These are phyloP conservation scores for Premnoplex brunnescens DNA, from an alignment of 2,797 vertebrate species.

Conservation along the genomic window DNA sequence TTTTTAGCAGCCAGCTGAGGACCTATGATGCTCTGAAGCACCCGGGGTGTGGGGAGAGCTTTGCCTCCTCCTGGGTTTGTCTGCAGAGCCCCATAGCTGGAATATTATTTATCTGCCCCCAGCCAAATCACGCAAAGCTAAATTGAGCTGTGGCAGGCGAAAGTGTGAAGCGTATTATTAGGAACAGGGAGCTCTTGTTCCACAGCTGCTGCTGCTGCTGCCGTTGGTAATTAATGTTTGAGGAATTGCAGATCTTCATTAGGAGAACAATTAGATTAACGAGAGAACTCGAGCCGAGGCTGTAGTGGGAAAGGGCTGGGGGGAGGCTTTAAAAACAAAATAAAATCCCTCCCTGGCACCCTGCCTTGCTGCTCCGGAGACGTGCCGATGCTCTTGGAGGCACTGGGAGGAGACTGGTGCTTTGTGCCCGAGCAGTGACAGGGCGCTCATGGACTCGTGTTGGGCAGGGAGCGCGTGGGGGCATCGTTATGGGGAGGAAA, in stretches of 20 bases:
- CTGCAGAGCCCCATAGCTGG: background rate
- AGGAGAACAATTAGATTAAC: conserved; percentile 67
- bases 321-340: conserved; percentile 23
- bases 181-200: conserved; percentile 67
- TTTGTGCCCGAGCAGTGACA: background rate
- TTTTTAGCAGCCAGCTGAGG: background rate
- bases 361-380: background rate
- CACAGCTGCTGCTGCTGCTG: conserved; percentile 60
- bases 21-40: background rate
- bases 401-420: background rate
- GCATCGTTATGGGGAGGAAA: background rate
- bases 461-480: rapidly evolving
- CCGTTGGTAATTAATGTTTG: conserved; percentile 69
- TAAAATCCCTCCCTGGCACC: conserved; percentile 1
- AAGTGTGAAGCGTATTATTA: conserved; percentile 64
- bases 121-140: conserved; percentile 40
- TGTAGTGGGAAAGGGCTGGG: conserved; percentile 16
- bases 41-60: background rate
- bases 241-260: conserved; percentile 73
- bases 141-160: conserved; percentile 57
- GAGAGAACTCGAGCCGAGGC: conserved; percentile 32
- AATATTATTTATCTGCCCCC: conserved; percentile 6
- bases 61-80: background rate
- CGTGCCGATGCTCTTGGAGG: background rate
- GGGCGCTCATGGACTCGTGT: rapidly evolving